Evolutionary conservation across 2,888 invertebrate genomes (phyloP).

Genomic region (Aplocera efformata): DNA sequence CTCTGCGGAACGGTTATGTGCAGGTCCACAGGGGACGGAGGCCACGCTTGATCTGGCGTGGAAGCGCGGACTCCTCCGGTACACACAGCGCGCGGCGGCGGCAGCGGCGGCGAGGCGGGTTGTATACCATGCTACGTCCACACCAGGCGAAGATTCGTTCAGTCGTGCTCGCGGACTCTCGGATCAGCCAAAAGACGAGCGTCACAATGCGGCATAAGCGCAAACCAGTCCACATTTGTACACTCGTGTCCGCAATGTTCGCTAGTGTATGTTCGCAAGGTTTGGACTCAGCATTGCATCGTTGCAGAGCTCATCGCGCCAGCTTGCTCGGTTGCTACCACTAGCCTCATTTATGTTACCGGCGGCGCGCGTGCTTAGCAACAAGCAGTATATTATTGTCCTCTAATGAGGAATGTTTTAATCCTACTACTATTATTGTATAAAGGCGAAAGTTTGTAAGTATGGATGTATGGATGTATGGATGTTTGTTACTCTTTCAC

Average conservation of each 20-base stretch:
- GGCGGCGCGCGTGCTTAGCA: conserved; percentile 40
- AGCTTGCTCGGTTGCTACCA: conserved; percentile 33
- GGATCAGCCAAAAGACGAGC: too few species aligned
- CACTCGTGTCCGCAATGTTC: too few species aligned
- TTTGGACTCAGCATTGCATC: too few species aligned
- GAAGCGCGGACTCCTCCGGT: conserved; percentile 46
- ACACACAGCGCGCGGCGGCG: conserved; percentile 42
- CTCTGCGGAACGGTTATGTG: conserved; percentile 55
- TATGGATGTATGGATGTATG: too few species aligned
- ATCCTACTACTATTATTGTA: conserved; percentile 20
- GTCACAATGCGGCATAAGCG: too few species aligned
- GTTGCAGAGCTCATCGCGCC: too few species aligned
- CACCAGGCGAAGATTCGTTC: too few species aligned
- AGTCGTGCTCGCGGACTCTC: too few species aligned
- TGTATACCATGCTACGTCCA: conserved; percentile 3
- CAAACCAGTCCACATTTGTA: too few species aligned
- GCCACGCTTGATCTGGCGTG: conserved; percentile 67
- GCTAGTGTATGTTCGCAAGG: too few species aligned
- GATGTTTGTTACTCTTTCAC: too few species aligned
- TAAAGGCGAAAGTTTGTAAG: too few species aligned
- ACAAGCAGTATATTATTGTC: conserved; percentile 49
- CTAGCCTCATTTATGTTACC: conserved; percentile 57
- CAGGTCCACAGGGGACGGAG: conserved; percentile 67
- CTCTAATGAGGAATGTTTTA: conserved; percentile 41
- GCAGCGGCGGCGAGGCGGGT: conserved; percentile 29